Evolutionary conservation across 2,888 invertebrate species (phyloP), one percentile per base, ranked within the genome.

Genomic region (Lysandra coridon): DNA sequence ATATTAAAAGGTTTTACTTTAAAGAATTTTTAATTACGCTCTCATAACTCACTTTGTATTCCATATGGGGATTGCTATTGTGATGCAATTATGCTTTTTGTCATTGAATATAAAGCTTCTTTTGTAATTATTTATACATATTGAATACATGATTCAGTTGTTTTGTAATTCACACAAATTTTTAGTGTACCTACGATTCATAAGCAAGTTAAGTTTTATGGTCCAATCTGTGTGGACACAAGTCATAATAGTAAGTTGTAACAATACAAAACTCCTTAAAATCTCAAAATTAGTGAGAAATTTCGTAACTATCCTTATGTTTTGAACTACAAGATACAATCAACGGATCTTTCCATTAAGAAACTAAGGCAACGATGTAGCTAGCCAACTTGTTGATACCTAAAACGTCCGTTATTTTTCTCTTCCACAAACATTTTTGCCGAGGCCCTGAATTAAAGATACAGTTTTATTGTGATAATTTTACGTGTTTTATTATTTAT

Each of bases 1-100:
- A 76, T 76, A 76, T 76, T 76, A 76, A 76, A 76, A 76, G 53
- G 57, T 53, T 76, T 49, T 76, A 76, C 30, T 76, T 76, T 23
- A 44, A 75, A 44, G 75, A 44, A 44, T 75, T 44, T 75, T 75
- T 75, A 23, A 44, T 44, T 23, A 49, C 75, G 44, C 23, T 75
- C 23, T n/a, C 75, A 69, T 33, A 69, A 69, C 69, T 69, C 1
- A 69, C 69, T 37, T 69, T 69, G 33, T 37, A 69, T 69, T 33
- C 69, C 33, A 69, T 33, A 37, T 69, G 69, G 69, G 33, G 69
- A 17, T 69, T 33, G 33, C 69, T 69, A 69, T 69, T 69, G 30
- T 69, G 33, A 69, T 69, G 17, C 69, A 69, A 69, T 69, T 69
- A 69, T 33, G 33, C 69, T 69, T 17, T 64, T 33, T 14, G 69